Evolutionary conservation across 2,797 vertebrate species (phyloP).

Genomic region (Lacerta viridis): DNA sequence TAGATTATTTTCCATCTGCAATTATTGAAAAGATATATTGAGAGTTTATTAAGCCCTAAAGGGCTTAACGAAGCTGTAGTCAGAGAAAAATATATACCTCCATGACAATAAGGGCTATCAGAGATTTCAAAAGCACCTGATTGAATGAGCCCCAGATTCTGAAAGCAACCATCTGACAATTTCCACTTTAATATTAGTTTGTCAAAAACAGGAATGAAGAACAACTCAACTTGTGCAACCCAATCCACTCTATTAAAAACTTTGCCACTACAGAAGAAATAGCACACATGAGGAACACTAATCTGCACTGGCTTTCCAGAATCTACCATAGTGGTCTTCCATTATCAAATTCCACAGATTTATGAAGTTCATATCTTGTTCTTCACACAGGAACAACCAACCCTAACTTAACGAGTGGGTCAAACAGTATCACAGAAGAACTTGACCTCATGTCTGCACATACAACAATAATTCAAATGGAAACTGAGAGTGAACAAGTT

Average conservation of each 20-base stretch:
- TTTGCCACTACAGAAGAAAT: conserved; percentile 48
- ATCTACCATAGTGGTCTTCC: background rate
- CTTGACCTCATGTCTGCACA: accelerated
- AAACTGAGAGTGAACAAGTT: background rate
- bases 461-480: conserved; percentile 3
- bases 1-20: background rate
- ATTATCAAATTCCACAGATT: background rate
- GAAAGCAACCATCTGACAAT: conserved; percentile 1
- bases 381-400: background rate
- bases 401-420: background rate
- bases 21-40: conserved; percentile 13
- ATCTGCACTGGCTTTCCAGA: background rate
- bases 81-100: background rate
- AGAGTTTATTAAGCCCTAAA: background rate
- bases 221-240: conserved; percentile 54
- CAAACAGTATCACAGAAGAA: conserved; percentile 18
- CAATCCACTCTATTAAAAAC: conserved; percentile 58
- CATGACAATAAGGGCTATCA: conserved; percentile 10
- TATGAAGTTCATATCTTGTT: conserved; percentile 30
- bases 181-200: background rate
- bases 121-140: conserved; percentile 2
- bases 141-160: conserved; percentile 1
- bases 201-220: conserved; percentile 46
- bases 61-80: conserved; percentile 3
- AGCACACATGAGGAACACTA: conserved; percentile 18